phyloP scores from a whole-genome alignment of 2,888 invertebrate species.

The Sthenelais limicola region DNA sequence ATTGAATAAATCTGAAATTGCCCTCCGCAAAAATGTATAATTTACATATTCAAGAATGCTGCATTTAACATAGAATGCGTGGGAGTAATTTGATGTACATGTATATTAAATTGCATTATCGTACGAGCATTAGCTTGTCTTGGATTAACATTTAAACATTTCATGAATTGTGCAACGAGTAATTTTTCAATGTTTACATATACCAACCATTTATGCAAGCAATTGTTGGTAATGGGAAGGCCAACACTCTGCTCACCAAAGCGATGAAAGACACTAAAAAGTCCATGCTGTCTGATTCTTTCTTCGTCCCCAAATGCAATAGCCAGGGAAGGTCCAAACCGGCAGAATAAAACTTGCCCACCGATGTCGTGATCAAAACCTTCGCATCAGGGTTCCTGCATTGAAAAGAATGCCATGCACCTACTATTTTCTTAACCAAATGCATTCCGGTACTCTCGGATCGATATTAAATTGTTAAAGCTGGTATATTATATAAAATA shows the following conservation, averaged over 20 bases:
- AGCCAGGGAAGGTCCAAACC: slow-evolving; percentile 23
- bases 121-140: too few species aligned
- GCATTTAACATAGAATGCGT: too few species aligned
- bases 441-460: too few species aligned
- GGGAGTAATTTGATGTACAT: too few species aligned
- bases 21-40: too few species aligned
- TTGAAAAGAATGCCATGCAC: too few species aligned
- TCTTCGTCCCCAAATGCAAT: background rate
- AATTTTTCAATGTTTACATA: background rate
- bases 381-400: slow-evolving; percentile 3
- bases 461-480: background rate
- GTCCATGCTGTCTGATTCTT: background rate
- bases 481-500: background rate
- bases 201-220: slow-evolving; percentile 11
- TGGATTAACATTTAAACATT: too few species aligned
- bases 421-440: too few species aligned
- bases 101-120: too few species aligned
- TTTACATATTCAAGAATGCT: too few species aligned
- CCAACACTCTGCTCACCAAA: background rate
- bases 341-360: slow-evolving; percentile 1
- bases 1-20: too few species aligned
- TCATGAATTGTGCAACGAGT: too few species aligned
- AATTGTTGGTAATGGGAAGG: slow-evolving; percentile 16
- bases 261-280: background rate
- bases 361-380: background rate